These are phyloP conservation scores for Phyllotreta striolata DNA, from an alignment of 2,888 invertebrate genomes.

Conservation along the genomic window DNA sequence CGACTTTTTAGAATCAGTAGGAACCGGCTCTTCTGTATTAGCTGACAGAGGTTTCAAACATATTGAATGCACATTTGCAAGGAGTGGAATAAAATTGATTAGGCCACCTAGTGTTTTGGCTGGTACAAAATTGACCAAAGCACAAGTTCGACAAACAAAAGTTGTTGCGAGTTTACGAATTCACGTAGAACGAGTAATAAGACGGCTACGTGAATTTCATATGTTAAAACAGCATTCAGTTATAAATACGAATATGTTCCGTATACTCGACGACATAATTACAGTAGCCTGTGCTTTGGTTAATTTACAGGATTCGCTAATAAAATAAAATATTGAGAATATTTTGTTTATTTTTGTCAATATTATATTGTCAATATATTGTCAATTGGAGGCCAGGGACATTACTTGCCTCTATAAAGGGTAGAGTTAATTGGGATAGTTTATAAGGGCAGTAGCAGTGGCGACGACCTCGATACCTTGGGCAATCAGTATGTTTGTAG, in stretches of 20 bases:
- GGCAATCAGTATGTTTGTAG: too few species aligned
- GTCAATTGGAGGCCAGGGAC: too few species aligned
- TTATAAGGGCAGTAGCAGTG: too few species aligned
- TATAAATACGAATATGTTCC: neutral
- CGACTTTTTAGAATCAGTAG: conserved; percentile 31
- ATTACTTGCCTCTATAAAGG: too few species aligned
- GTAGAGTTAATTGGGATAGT: too few species aligned
- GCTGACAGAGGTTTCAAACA: conserved; percentile 36
- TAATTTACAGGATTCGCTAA: neutral
- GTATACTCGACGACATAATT: too few species aligned
- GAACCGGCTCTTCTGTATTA: conserved; percentile 20
- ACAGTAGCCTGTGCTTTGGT: neutral
- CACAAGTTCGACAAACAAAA: neutral
- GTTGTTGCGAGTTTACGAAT: neutral
- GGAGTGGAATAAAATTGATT: conserved; percentile 10
- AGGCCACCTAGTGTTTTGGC: conserved; percentile 3
- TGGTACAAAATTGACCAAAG: neutral
- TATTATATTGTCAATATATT: too few species aligned
- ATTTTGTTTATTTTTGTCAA: too few species aligned
- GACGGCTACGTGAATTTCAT: neutral
- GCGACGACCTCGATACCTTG: too few species aligned
- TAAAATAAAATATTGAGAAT: too few species aligned
- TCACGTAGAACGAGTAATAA: neutral
- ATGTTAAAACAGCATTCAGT: conserved; percentile 2
- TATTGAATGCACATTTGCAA: conserved; percentile 2